Conservation (phyloP, 1,140 invertebrate species). For the Eumeta japonica region DNA sequence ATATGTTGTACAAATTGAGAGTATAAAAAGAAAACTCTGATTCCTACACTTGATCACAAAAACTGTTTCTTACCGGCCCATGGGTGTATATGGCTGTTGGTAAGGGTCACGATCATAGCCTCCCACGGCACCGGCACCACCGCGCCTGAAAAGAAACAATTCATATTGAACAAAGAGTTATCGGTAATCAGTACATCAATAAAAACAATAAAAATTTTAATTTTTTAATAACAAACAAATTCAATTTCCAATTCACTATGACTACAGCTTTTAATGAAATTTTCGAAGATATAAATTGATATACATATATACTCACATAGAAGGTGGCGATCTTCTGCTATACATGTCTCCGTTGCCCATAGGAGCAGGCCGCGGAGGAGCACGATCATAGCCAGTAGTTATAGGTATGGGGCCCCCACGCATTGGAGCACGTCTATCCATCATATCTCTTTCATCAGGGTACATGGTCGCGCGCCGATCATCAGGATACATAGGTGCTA, state of each 20-base stretch:
- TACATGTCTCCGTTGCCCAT: conserved; percentile 52
- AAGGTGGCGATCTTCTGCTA: conserved; percentile 39
- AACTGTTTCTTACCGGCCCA: conserved; percentile 57
- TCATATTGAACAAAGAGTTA: too few species aligned
- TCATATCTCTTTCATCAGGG: conserved; percentile 41
- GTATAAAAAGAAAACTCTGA: too few species aligned
- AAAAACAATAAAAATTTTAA: neutral
- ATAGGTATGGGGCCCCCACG: conserved; percentile 24
- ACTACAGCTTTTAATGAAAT: conserved; percentile 1
- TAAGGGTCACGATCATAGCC: conserved; percentile 49
- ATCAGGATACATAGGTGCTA: conserved; percentile 37
- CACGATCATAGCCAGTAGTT: conserved; percentile 33
- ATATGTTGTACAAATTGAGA: too few species aligned
- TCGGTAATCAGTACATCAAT: neutral
- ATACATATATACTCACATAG: conserved; percentile 39
- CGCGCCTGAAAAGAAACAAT: conserved; percentile 37
- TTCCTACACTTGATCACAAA: too few species aligned
- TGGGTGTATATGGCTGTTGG: conserved; percentile 47
- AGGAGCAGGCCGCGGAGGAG: conserved; percentile 28
- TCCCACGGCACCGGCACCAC: conserved; percentile 24
- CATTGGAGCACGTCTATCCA: conserved; percentile 36
- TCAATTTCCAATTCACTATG: conserved; percentile 1
- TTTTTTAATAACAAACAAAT: neutral
- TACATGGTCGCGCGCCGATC: conserved; percentile 43
- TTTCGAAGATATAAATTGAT: neutral